Base-by-base conservation (phyloP, 2,888 invertebrate genomes). In the Leucophenga maculata region DNA sequence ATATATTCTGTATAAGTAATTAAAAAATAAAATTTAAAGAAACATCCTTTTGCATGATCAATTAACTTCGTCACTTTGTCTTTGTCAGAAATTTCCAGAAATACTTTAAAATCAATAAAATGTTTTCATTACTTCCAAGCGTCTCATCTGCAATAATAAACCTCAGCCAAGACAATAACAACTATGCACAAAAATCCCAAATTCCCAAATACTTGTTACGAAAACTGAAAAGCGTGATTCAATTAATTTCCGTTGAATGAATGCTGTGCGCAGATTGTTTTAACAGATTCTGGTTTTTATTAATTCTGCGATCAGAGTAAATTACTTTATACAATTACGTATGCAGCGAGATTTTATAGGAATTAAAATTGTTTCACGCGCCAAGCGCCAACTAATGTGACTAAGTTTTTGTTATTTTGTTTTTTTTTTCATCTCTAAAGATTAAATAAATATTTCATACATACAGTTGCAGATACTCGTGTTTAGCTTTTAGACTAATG, bases 361-460 rank as follows among this genome's bases (percentile, higher is more conserved):
- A 80, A 81, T 81, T 83, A 72, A 80, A 81, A 81, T 81, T 72
- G 83, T 80, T 77, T 82, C 77, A 83, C 75, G 76, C 78, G 55
- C 62, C 72, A 74, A 74, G 67, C 65, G 31, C 13, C 48, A 16
- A 20, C 54, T n/a, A 20, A 31, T 46, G 16, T 39, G 65, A 66
- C 74, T 66, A 57, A 70, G 55, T 54, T 52, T 55, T 76, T 77
- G 71, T 54, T 55, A 20, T 31, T 6, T 44, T 32, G 3, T 32
- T 32, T 32, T 32, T 32, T 32, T 39, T 8, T 39, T 39, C 39
- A 6, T 26, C 26, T 4, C 2, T 8, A 39, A 6, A 39, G 8
- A 39, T 39, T 39, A 11, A 39, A 39, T 39, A 39, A 39, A 39
- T 39, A 39, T 39, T 39, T 39, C 8, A 39, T 39, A 39, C 1